phyloP scores from a whole-genome alignment of 2,113 vertebrate species.

The Lepus timidus region DNA sequence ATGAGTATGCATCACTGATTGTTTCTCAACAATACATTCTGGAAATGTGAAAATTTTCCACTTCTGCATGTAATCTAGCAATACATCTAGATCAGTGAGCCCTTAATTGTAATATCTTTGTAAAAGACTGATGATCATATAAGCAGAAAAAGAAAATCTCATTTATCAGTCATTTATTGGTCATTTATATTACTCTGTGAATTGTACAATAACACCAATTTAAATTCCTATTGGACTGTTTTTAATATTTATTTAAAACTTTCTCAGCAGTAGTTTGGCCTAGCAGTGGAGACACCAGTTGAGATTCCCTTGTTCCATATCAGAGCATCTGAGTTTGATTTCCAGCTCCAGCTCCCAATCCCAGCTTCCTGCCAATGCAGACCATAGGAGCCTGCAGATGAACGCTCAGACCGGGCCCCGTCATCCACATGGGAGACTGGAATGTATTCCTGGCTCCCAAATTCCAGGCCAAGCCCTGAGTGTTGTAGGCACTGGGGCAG shows the following conservation, averaged over 20 bases:
- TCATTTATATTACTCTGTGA: neutral
- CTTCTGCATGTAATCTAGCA: neutral
- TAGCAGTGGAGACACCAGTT: no score
- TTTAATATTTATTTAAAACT: conserved; percentile 6
- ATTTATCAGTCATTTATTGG: neutral
- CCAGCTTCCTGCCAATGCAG: no score
- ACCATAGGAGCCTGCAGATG: no score
- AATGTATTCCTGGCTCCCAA: no score
- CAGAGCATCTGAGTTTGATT: no score
- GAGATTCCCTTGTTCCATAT: no score
- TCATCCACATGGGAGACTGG: no score
- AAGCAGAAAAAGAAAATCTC: neutral
- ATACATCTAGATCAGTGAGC: neutral
- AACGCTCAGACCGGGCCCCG: no score
- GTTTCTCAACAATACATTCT: neutral
- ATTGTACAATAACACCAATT: neutral
- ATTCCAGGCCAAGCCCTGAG: no score
- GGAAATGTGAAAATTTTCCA: conserved; percentile 10
- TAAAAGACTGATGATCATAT: neutral
- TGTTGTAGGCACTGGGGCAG: no score
- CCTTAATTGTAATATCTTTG: neutral
- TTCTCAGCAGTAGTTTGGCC: neutral
- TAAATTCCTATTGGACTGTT: neutral
- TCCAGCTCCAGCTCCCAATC: no score
- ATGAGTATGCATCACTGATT: neutral